Percentiles rank a stretch among this genome's conserved stretches.
Evolutionary conservation across 2,888 invertebrate species (phyloP).

Genomic region (Dynastes hyllus): DNA sequence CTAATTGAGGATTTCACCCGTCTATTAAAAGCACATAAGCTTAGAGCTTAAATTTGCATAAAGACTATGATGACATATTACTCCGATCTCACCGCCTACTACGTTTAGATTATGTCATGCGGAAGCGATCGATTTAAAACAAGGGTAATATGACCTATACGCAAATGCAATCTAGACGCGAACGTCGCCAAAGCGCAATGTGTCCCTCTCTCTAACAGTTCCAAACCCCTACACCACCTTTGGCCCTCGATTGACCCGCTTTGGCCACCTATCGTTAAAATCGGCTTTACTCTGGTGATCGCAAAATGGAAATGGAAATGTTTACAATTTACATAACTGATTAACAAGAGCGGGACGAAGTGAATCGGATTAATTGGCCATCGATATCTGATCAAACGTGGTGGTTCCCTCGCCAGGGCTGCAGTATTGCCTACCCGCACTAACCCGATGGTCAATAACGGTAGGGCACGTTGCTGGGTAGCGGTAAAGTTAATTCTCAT

Average conservation of each 20-base stretch:
- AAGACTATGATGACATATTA: conserved; percentile 9
- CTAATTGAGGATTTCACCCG: background rate
- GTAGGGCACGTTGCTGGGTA: too few species aligned
- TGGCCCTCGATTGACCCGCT: background rate
- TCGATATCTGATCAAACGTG: conserved; percentile 47
- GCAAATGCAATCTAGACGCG: background rate
- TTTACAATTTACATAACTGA: conserved; percentile 54
- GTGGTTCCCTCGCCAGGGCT: background rate
- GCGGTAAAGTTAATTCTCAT: too few species aligned
- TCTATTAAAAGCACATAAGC: conserved; percentile 22
- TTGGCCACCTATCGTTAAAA: conserved; percentile 18
- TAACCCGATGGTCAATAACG: background rate
- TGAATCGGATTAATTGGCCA: conserved; percentile 52
- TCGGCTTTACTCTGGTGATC: conserved; percentile 24
- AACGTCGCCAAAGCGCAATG: background rate
- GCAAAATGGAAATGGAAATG: conserved; percentile 50
- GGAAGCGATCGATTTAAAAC: background rate
- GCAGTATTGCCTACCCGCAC: background rate
- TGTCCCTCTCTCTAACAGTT: background rate
- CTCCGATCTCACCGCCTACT: conserved; percentile 1
- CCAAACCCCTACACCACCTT: too few species aligned
- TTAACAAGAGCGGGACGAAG: conserved; percentile 49
- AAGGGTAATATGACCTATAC: conserved; percentile 7
- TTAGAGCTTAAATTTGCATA: background rate
- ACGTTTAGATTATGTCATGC: conserved; percentile 8